Conservation (phyloP, 2,888 invertebrate species). For the Hoplodrina ambigua region DNA sequence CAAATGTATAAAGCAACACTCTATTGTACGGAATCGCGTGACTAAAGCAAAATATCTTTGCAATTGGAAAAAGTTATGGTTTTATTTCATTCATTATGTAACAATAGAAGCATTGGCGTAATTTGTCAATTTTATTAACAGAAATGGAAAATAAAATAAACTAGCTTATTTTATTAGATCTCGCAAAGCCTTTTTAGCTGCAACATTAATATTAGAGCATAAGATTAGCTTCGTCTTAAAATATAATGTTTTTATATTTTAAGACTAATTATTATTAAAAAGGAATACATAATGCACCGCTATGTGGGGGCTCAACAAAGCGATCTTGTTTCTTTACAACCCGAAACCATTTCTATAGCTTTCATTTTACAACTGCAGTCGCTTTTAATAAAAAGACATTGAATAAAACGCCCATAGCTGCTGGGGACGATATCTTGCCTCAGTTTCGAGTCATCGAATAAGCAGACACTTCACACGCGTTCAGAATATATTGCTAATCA, state of each 20-base stretch:
- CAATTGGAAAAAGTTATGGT: constrained; percentile 47
- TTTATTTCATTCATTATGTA: constrained; percentile 46
- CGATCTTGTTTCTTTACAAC: constrained; percentile 46
- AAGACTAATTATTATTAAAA: constrained; percentile 46
- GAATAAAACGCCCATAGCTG: constrained; percentile 11
- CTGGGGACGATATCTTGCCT: constrained; percentile 29
- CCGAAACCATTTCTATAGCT: constrained; percentile 36
- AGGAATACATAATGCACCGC: constrained; percentile 34
- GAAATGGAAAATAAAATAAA: constrained; percentile 7
- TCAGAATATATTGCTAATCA: constrained; percentile 59
- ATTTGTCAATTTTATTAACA: not conserved
- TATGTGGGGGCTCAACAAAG: constrained; percentile 27
- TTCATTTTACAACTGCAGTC: constrained; percentile 34
- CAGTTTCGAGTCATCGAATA: constrained; percentile 43
- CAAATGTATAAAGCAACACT: constrained; percentile 42
- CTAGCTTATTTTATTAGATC: constrained; percentile 2
- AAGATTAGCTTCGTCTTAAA: constrained; percentile 28
- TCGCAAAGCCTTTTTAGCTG: constrained; percentile 24
- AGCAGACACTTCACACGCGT: constrained; percentile 43
- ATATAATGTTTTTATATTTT: too few species aligned
- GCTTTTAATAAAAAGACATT: constrained; percentile 35
- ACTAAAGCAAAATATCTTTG: constrained; percentile 49
- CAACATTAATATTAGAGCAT: constrained; percentile 34
- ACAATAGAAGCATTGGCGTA: constrained; percentile 3
- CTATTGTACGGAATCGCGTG: constrained; percentile 52